These are phyloP conservation scores for Bhutanitis thaidina DNA, from an alignment of 2,888 invertebrate species.

Conservation along the genomic window DNA sequence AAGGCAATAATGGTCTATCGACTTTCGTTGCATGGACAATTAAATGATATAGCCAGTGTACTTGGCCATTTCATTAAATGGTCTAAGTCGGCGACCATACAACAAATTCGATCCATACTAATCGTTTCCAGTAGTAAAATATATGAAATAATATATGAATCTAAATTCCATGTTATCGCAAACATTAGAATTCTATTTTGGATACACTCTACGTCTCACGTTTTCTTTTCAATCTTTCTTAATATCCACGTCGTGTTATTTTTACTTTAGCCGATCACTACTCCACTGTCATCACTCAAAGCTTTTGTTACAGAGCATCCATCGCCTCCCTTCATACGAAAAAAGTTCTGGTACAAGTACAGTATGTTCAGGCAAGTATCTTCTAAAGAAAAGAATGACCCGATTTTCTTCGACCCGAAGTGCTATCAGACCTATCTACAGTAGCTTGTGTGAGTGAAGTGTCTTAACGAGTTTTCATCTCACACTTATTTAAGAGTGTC, in stretches of 20 bases:
- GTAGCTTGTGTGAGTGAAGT: conserved; percentile 12
- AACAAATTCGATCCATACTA: no score
- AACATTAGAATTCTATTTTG: no score
- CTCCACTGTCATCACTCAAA: conserved; percentile 13
- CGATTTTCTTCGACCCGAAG: conserved; percentile 16
- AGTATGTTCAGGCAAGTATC: conserved; percentile 13
- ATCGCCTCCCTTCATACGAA: conserved; percentile 8
- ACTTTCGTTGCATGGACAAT: no score
- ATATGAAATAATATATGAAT: no score
- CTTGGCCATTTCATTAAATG: no score
- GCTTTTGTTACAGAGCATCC: conserved; percentile 11
- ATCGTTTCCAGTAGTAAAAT: no score
- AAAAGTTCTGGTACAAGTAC: conserved; percentile 18
- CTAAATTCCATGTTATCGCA: no score
- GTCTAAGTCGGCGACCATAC: no score
- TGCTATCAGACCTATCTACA: conserved; percentile 16
- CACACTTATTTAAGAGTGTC: conserved; percentile 5
- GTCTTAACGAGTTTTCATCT: conserved; percentile 17
- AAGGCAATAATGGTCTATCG: no score
- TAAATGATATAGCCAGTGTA: no score
- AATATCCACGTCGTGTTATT: conserved; percentile 1
- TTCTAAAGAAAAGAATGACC: conserved; percentile 20
- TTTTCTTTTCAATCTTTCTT: conserved; percentile 6
- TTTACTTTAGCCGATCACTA: conserved; percentile 10
- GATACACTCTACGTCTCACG: no score